These are phyloP conservation scores for Lamprologus speciosus DNA, from an alignment of 2,113 vertebrate genomes.

Conservation along the genomic window DNA sequence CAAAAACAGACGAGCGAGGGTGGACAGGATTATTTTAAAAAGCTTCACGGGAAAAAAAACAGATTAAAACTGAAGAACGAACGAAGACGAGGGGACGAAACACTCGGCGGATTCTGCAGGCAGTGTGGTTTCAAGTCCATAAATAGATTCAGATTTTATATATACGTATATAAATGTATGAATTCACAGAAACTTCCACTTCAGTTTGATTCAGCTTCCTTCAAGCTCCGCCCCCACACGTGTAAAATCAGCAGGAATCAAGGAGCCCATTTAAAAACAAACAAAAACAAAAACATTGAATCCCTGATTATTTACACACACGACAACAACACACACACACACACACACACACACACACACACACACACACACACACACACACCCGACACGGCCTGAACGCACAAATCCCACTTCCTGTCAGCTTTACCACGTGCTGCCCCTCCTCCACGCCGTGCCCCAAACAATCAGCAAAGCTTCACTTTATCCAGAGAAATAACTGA, in stretches of 20 bases:
- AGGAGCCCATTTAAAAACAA: background rate
- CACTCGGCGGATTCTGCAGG: slow-evolving; percentile 74
- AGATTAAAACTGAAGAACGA: slow-evolving; percentile 43
- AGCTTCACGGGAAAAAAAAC: background rate
- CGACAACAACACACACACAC: slow-evolving; percentile 30
- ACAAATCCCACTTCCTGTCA: slow-evolving; percentile 45
- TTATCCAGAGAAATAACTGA: background rate
- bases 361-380: background rate
- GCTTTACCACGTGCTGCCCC: background rate
- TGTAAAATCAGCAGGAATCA: slow-evolving; percentile 49
- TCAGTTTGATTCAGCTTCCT: slow-evolving; percentile 72
- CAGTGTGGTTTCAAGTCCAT: slow-evolving; percentile 76
- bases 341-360: slow-evolving; percentile 48
- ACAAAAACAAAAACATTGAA: slow-evolving; percentile 64
- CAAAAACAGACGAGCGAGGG: background rate
- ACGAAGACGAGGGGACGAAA: slow-evolving; percentile 51
- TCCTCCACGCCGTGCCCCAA: background rate
- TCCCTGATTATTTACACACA: slow-evolving; percentile 83
- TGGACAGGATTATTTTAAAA: background rate
- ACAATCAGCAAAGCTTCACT: background rate
- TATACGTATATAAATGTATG: slow-evolving; percentile 37
- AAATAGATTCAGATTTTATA: slow-evolving; percentile 39
- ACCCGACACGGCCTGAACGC: slow-evolving; percentile 62
- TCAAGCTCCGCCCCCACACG: slow-evolving; percentile 31
- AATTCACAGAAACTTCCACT: background rate